Evolutionary conservation across 2,113 vertebrate species (phyloP).

Genomic region (Engraulis encrasicolus): DNA sequence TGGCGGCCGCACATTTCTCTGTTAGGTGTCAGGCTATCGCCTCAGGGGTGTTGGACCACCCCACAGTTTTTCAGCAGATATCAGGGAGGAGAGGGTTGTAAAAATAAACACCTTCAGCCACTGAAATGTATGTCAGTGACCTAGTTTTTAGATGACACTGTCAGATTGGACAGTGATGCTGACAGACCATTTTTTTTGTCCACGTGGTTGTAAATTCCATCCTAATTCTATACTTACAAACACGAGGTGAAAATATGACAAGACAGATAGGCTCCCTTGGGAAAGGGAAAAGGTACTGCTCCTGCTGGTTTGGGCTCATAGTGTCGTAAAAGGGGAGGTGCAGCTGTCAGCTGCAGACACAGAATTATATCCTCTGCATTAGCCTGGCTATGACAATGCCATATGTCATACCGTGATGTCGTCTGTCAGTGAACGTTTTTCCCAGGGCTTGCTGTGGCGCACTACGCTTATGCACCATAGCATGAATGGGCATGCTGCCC

Average conservation of each 20-base stretch:
- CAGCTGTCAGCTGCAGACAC: background rate
- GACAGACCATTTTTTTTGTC: conserved; percentile 4
- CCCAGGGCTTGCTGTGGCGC: too few species aligned
- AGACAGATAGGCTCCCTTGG: background rate
- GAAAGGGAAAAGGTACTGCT: background rate
- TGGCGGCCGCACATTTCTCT: background rate
- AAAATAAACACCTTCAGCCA: background rate
- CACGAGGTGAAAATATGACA: background rate
- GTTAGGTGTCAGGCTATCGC: background rate
- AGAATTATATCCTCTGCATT: background rate
- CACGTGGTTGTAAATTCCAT: background rate
- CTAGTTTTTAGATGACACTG: background rate
- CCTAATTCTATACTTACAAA: background rate
- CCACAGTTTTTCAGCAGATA: background rate
- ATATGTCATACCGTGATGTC: background rate
- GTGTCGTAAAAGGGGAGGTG: background rate
- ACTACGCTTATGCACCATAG: too few species aligned
- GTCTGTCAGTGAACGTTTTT: background rate
- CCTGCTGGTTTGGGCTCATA: background rate
- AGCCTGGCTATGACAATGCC: background rate
- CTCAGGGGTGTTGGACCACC: background rate
- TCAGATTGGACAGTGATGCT: background rate
- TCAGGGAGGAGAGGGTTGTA: background rate
- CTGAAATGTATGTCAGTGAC: conserved; percentile 1
- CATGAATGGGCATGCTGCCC: too few species aligned